Base-by-base conservation (phyloP, 2,113 vertebrate species). In the Erythrocebus patas region DNA sequence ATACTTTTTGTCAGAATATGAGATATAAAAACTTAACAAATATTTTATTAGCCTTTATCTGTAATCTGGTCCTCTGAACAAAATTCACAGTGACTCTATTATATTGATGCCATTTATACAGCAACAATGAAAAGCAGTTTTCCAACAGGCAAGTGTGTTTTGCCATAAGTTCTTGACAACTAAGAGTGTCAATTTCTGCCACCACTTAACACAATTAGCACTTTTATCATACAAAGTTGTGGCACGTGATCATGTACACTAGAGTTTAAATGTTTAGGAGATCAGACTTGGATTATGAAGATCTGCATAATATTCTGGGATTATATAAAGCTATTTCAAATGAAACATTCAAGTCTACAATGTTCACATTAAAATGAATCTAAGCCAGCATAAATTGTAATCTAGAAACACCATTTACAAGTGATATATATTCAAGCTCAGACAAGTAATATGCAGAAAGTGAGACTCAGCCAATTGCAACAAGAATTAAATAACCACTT, bases 391-490 rank as follows among this genome's bases (percentile, higher is more conserved):
- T 0, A 93, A 90, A 95, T 52, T 61, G 40, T 88, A 95, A 98
- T 96, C 89, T 95, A 91, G 96, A 96, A 91, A 64, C 13, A 7
- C 55, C 86, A 59, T 95, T 97, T 97, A 88, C 0, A 1, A 90
- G 92, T 91, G 93, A 92, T 10, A 93, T 95, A 75, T 16, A 13
- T 57, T 68, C 97, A 98, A 96, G 98, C 55, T 93, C 93, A 96
- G 96, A 85, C 98, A 98, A 91, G 97, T 8, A 55, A 94, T n/a
- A 93, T 2, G 79, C 32, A 96, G 93, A 97, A 95, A 95, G 83
- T 52, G 27, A 95, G 64, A 78, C 89, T 87, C 25, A 27, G 94
- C 59, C 97, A 96, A 95, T 17, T 94, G 64, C 43, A 97, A 92
- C 68, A 95, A 88, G 91, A 98, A 97, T 92, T 91, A 96, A 84